Evolutionary conservation across 23 tunicate genomes (phyloP).

Genomic region (Halocynthia roretzi): DNA sequence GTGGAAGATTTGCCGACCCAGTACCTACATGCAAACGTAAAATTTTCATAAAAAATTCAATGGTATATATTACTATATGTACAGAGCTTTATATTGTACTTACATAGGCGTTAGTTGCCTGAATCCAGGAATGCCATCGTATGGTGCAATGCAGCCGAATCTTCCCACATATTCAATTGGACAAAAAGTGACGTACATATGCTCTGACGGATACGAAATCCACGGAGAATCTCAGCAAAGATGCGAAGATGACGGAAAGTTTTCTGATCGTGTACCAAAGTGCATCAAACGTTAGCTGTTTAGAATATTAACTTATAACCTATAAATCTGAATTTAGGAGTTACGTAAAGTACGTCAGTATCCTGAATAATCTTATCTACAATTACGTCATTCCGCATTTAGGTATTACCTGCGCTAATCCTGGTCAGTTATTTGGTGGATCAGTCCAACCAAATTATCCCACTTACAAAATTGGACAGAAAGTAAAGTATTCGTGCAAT

Average conservation of each 20-base stretch:
- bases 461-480: slow-evolving; percentile 14
- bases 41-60: too few relatives aligned
- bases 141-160: slow-evolving; percentile 15
- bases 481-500: slow-evolving; percentile 31
- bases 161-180: slow-evolving; percentile 10
- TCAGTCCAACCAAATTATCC: slow-evolving; percentile 17
- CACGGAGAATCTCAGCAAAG: background rate
- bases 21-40: slow-evolving; percentile 31
- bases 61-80: too few relatives aligned
- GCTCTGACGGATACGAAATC: slow-evolving; percentile 10
- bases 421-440: slow-evolving; percentile 17
- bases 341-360: too few relatives aligned
- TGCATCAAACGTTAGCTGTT: slow-evolving; percentile 13
- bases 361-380: too few relatives aligned
- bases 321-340: too few relatives aligned
- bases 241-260: slow-evolving; percentile 5
- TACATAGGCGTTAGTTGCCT: slow-evolving; percentile 2
- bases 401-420: slow-evolving; percentile 11
- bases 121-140: slow-evolving; percentile 18
- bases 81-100: too few relatives aligned
- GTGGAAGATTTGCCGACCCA: slow-evolving; percentile 16
- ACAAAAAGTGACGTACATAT: slow-evolving; percentile 7
- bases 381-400: too few relatives aligned
- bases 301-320: too few relatives aligned
- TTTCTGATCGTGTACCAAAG: slow-evolving; percentile 11